Evolutionary conservation across 1,140 invertebrate species (phyloP).

Genomic region (Drosophila nigrodunni): DNA sequence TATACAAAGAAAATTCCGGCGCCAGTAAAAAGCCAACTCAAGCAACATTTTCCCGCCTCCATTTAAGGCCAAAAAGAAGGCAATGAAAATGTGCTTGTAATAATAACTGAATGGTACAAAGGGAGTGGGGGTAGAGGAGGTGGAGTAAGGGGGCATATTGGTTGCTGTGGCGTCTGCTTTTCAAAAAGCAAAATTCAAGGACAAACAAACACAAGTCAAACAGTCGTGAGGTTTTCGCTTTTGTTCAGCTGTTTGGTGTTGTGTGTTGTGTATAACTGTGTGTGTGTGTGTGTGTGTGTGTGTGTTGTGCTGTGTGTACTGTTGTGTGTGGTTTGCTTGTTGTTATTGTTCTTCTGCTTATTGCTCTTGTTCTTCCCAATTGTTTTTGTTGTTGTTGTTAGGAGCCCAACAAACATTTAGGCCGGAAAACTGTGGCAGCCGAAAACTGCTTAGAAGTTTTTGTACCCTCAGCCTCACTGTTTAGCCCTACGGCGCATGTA

Average conservation of each 20-base stretch:
- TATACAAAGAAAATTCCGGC: conserved; percentile 58
- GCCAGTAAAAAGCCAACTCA: conserved; percentile 37
- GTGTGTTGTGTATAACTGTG: conserved; percentile 15
- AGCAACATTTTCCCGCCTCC: conserved; percentile 8
- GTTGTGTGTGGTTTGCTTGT: conserved; percentile 9
- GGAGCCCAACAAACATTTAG: conserved; percentile 29
- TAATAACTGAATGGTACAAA: conserved; percentile 61
- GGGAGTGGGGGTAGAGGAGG: neutral
- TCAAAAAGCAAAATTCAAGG: conserved; percentile 71
- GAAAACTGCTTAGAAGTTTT: conserved; percentile 69
- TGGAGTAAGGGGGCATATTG: neutral
- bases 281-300: neutral
- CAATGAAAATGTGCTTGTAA: conserved; percentile 82
- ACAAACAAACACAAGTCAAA: conserved; percentile 79
- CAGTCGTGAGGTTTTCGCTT: conserved; percentile 55
- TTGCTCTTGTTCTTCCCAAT: conserved; percentile 12
- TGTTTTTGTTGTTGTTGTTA: neutral
- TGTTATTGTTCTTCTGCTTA: conserved; percentile 35
- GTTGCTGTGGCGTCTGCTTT: conserved; percentile 39
- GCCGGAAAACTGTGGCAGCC: conserved; percentile 27
- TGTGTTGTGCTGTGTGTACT: conserved; percentile 14
- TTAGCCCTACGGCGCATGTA: conserved; percentile 46
- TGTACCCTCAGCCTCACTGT: conserved; percentile 6
- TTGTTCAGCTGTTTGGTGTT: conserved; percentile 35
- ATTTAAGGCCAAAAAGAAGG: conserved; percentile 32